A percentile compares a stretch with the other conserved stretches of the same genome.
Conservation (phyloP, 2,888 invertebrate genomes). For the Protophormia terraenovae region DNA sequence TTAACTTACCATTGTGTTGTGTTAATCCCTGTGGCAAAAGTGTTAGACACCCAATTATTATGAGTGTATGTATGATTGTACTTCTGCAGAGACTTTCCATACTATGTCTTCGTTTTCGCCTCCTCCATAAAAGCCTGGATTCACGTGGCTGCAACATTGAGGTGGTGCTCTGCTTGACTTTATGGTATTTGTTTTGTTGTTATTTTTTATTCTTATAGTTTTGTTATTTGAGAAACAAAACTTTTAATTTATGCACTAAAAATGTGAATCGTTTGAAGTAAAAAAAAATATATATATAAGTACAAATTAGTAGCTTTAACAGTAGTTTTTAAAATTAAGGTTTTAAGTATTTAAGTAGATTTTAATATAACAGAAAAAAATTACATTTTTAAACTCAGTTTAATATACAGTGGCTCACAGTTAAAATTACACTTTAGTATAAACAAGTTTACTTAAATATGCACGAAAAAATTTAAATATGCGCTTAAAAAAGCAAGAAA, state of each 20-base stretch:
- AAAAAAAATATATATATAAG: not conserved
- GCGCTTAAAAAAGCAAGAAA: no score
- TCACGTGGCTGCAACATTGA: constrained; percentile 35
- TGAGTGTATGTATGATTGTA: not conserved
- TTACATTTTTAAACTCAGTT: no score
- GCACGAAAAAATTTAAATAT: no score
- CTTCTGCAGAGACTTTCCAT: not conserved
- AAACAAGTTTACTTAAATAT: no score
- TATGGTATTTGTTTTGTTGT: not conserved
- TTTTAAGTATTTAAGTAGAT: no score
- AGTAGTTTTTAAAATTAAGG: no score
- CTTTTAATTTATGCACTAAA: not conserved
- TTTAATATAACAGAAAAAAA: no score
- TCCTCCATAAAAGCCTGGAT: constrained; percentile 19
- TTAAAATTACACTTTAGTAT: no score
- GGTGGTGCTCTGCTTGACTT: not conserved
- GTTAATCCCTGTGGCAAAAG: constrained; percentile 37
- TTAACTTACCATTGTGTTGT: constrained; percentile 42
- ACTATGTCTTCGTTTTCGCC: constrained; percentile 28
- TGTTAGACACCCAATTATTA: constrained; percentile 12
- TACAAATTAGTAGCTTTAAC: no score
- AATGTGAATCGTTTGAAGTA: not conserved
- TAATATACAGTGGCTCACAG: no score
- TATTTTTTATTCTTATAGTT: not conserved
- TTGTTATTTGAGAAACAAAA: not conserved